Conservation (phyloP, 2,797 vertebrate species). For the Gallinago solitaria region DNA sequence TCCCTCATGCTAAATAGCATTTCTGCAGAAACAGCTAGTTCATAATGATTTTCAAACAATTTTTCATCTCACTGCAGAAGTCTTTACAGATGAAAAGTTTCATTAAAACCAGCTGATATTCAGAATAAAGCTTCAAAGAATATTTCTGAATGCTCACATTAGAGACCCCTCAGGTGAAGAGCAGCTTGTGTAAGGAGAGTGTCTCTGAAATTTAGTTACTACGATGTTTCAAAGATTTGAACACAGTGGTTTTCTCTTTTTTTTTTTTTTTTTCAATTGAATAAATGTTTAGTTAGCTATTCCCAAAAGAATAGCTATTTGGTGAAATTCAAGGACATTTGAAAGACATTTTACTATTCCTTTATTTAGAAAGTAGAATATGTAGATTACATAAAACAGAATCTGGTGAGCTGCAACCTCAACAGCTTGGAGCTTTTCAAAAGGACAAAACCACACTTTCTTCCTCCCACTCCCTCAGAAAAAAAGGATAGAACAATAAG, state of each 20-base stretch:
- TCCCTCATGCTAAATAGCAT: background rate
- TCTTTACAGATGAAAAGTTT: background rate
- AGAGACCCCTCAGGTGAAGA: background rate
- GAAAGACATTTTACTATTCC: background rate
- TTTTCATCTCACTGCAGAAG: background rate
- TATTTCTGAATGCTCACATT: background rate
- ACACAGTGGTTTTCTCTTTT: background rate
- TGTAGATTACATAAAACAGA: conserved; percentile 31
- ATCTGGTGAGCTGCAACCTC: conserved; percentile 34
- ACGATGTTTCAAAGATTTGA: background rate
- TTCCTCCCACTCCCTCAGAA: background rate
- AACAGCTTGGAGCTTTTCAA: conserved; percentile 1
- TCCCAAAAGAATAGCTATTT: background rate
- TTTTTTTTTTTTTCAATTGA: background rate
- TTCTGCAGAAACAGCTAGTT: background rate
- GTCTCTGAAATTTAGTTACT: background rate
- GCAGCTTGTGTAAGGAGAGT: background rate
- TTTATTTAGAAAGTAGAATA: conserved; percentile 25
- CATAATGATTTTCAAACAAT: background rate
- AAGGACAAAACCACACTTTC: conserved; percentile 3
- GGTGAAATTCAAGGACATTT: conserved; percentile 4
- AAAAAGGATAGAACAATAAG: background rate
- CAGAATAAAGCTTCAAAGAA: background rate
- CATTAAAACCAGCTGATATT: background rate
- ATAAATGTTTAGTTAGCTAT: background rate